Base-by-base conservation (phyloP, 1,140 invertebrate species). In the Meteorus sp. region DNA sequence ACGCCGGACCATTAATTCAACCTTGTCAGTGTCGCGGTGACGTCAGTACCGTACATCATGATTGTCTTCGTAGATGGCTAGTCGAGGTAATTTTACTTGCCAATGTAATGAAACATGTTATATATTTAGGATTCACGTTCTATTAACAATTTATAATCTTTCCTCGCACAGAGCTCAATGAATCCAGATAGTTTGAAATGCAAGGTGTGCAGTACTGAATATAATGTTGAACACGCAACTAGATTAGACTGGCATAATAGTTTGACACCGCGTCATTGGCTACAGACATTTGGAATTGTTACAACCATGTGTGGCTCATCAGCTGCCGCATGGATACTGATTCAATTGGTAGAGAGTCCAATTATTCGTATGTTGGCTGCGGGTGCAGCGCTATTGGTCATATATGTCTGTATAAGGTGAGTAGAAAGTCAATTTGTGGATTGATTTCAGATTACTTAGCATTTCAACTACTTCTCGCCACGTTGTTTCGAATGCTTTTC, bases 21-120 rank as follows among this genome's bases (percentile, higher is more conserved):
- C 94, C 94, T 1, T 97, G 94, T 70, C 85, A 88, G 43, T 97
- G 94, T 77, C 89, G 90, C 55, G 94, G 94, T 2, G 94, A 96
- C 77, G 90, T 95, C 7, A 89, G 90, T 20, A 88, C 87, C 27
- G 93, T 95, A 17, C 94, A 97, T 80, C 93, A 97, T 71, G 90
- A 95, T 70, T 96, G 94, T 80, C 81, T 96, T n/a, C 85, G 91
- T 56, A 85, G 91, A 63, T 94, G 92, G 92, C 84, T 94, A 1
- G 86, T 93, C 27, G 91, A 89, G 81, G 88, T 86, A 75, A 55
- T 39, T 48, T 48, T n/a, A n/a, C n/a, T 2, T 9, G 31, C 66
- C n/a, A 3, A 31, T 6, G 1, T n/a, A 7, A 9, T 17, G 7
- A 29, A 4, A 29, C 27, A 29, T 29, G 4, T 5, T 29, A 29